Evolutionary conservation across 2,113 vertebrate species (phyloP).

Genomic region (Irena cyanogastra): DNA sequence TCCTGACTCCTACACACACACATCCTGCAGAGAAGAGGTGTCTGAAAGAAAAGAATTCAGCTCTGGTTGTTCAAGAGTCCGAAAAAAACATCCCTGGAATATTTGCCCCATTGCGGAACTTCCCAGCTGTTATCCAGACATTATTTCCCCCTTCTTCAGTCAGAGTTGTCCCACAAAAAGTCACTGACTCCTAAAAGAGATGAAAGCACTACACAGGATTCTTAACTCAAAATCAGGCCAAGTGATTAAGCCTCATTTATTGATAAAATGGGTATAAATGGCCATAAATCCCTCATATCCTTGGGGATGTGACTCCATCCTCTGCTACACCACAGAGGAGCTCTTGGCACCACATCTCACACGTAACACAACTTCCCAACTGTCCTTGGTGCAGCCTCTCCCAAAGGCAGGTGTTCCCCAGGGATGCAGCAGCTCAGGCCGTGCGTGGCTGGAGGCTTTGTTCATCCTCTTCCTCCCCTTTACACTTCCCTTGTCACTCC

Average conservation of each 20-base stretch:
- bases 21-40: not conserved
- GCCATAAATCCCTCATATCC: not conserved
- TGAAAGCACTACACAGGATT: fast-evolving
- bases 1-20: fast-evolving
- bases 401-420: fast-evolving
- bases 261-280: fast-evolving
- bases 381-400: not conserved
- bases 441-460: fast-evolving
- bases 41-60: not conserved
- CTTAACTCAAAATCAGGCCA: not conserved
- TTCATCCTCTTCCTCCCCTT: not conserved
- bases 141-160: not conserved
- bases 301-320: not conserved
- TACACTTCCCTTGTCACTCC: fast-evolving
- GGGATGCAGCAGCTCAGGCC: not conserved
- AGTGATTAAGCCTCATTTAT: not conserved
- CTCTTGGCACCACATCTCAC: no score
- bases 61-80: not conserved
- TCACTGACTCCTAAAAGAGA: not conserved
- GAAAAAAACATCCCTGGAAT: no score
- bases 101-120: fast-evolving
- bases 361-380: fast-evolving
- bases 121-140: not conserved
- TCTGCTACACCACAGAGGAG: fast-evolving
- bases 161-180: not conserved